Base-by-base conservation (phyloP, 2,797 vertebrate species). In the Muscicapa comitata region DNA sequence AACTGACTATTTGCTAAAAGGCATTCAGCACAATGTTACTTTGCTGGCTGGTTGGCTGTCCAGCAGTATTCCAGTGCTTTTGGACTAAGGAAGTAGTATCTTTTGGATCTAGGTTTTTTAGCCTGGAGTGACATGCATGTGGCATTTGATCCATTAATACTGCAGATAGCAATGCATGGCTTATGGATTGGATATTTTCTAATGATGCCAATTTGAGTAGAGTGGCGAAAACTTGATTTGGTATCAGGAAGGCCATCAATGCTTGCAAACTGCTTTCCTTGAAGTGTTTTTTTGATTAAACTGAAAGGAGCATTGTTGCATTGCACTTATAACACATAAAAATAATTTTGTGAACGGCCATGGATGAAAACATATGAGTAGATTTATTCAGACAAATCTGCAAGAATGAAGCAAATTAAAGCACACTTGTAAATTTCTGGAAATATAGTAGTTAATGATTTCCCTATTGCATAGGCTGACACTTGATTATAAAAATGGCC, bases 91-190 rank as follows among this genome's bases (percentile, higher is more conserved):
- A 66, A 62, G 6, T 21, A 21, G 3, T 67, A 28, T 28, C 17
- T 70, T 66, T 57, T 26, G 14, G 42, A 38, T 37, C 9, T 43
- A 0, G 0, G 0, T 1, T 12, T 63, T 87, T 75, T 51, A 80
- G 24, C 54, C 25, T 86, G 61, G 33, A 72, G 50, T 90, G 58
- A 65, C 20, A 17, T 72, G 90, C 78, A 37, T 65, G 85, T 86
- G 3, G 50, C 61, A 33, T 83, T 61, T 38, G 47, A 58, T 58
- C 57, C 40, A n/a, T 91, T 95, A 94, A 95, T 51, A 19, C 16
- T 17, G 15, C 83, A 58, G 62, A 18, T 87, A 58, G 91, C 14
- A 19, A 2, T 68, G 94, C 90, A 78, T 47, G 87, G 40, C 20
- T 88, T 94, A 61, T 29, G 29, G 33, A 42, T 80, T 83, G 59